Evolutionary conservation across 2,888 invertebrate species (phyloP).

Genomic region (Rotaria socialis): DNA sequence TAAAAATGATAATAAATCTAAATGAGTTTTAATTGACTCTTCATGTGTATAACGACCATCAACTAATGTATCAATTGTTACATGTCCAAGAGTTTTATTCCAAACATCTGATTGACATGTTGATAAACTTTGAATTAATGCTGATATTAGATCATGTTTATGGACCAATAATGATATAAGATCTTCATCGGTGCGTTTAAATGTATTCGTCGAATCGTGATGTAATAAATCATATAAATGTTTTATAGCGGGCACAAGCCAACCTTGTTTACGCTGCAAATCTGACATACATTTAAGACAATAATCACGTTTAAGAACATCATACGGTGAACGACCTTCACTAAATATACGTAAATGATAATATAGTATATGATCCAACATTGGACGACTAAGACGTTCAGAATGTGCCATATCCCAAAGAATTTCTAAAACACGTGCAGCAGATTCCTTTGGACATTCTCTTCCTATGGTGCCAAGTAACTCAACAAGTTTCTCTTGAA

Average conservation of each 20-base stretch:
- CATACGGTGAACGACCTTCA: slow-evolving; percentile 59
- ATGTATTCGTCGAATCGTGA: slow-evolving; percentile 32
- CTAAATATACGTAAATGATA: slow-evolving; percentile 61
- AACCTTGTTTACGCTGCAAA: slow-evolving; percentile 55
- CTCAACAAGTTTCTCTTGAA: slow-evolving; percentile 60
- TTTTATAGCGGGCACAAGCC: slow-evolving; percentile 35
- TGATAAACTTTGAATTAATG: slow-evolving; percentile 35
- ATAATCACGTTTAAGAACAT: slow-evolving; percentile 60
- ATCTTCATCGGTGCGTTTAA: slow-evolving; percentile 27
- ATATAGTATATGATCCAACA: slow-evolving; percentile 60
- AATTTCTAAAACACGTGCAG: slow-evolving; percentile 53
- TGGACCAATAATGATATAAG: slow-evolving; percentile 1
- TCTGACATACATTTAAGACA: slow-evolving; percentile 61
- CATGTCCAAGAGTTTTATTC: slow-evolving; percentile 45
- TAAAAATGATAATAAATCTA: slow-evolving; percentile 61
- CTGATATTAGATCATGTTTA: neutral
- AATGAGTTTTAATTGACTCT: slow-evolving; percentile 59
- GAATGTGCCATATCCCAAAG: slow-evolving; percentile 62
- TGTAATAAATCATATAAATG: slow-evolving; percentile 39
- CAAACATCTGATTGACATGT: slow-evolving; percentile 33
- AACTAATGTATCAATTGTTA: slow-evolving; percentile 56
- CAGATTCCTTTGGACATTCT: slow-evolving; percentile 50
- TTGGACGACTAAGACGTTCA: slow-evolving; percentile 57
- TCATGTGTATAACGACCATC: slow-evolving; percentile 60
- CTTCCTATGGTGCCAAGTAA: slow-evolving; percentile 62